phyloP scores from a whole-genome alignment of 2,113 vertebrate species.

The Tringa solitaria region DNA sequence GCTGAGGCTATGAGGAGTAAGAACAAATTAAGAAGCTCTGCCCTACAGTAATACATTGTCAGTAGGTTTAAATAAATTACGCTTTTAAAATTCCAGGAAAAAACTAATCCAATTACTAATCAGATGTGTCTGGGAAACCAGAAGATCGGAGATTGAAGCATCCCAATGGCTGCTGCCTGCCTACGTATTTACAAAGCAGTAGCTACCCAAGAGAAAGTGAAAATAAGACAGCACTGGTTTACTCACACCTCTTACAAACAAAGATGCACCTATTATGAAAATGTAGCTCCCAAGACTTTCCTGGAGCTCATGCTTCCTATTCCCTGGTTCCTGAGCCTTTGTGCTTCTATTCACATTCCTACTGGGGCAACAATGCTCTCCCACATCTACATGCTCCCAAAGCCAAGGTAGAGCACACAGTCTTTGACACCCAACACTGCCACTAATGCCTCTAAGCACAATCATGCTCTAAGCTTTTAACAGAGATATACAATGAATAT shows the following conservation, averaged over 20 bases:
- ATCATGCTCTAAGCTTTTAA: not conserved
- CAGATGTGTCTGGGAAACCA: not conserved
- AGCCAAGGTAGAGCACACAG: not conserved
- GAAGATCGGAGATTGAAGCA: not conserved
- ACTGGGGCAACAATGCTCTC: not conserved
- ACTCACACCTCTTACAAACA: not conserved
- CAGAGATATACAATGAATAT: fast-evolving
- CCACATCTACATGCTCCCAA: not conserved
- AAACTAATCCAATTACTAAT: not conserved
- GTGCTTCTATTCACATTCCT: not conserved
- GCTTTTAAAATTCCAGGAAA: not conserved
- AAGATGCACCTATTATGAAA: not conserved
- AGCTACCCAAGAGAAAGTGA: not conserved
- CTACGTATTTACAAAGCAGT: not conserved
- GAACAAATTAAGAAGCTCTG: not conserved
- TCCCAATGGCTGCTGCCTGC: not conserved
- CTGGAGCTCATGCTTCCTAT: not conserved
- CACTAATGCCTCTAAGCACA: not conserved
- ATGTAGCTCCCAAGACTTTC: not conserved
- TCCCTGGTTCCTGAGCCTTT: not conserved
- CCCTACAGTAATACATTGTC: not conserved
- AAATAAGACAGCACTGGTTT: not conserved
- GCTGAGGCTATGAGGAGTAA: not conserved
- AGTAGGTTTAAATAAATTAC: not conserved
- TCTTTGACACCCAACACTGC: not conserved